Evolutionary conservation across 2,888 invertebrate genomes (phyloP), one percentile per base, ranked within the genome.

Genomic region (Linhomoeus sp.): DNA sequence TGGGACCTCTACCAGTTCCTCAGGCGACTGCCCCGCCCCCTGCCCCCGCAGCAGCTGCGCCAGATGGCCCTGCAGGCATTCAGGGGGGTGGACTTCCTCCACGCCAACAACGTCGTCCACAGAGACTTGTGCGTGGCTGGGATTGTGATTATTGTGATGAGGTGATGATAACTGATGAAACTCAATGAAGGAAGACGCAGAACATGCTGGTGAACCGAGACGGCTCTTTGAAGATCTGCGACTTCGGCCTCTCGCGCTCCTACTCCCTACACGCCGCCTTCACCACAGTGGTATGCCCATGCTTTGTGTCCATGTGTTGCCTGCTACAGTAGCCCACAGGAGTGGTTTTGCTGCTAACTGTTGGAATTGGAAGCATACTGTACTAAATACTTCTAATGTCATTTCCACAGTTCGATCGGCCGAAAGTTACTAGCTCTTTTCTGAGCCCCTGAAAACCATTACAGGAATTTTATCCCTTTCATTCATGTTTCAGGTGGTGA

Each of bases 151-250:
- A n/a, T n/a, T n/a, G n/a, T n/a, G n/a, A n/a, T n/a, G n/a, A n/a
- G n/a, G n/a, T n/a, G n/a, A n/a, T n/a, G n/a, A n/a, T n/a, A n/a
- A n/a, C n/a, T n/a, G n/a, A n/a, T n/a, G n/a, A n/a, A n/a, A n/a
- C n/a, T n/a, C n/a, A n/a, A n/a, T n/a, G n/a, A n/a, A n/a, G n/a
- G 92, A 92, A 48, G 64, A 92, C 92, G 0, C 90, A 92, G 68
- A 97, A 97, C 70, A 74, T 97, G 46, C 72, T 97, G 44, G 81
- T 97, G 33, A 85, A 87, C 25, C 61, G 57, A 29, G 63, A 66
- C 49, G 72, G 73, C 14, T 64, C 65, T 48, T 63, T 76, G 33
- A 75, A 92, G 68, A 74, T 97, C 1, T 90, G 92, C 0, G 94
- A 94, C 73, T 97, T 97, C 66, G 94, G 94, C 0, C 71, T 94